Evolutionary conservation across 2,888 invertebrate species (phyloP), one percentile per base, ranked within the genome.

Genomic region (Drosophila paranaensis): DNA sequence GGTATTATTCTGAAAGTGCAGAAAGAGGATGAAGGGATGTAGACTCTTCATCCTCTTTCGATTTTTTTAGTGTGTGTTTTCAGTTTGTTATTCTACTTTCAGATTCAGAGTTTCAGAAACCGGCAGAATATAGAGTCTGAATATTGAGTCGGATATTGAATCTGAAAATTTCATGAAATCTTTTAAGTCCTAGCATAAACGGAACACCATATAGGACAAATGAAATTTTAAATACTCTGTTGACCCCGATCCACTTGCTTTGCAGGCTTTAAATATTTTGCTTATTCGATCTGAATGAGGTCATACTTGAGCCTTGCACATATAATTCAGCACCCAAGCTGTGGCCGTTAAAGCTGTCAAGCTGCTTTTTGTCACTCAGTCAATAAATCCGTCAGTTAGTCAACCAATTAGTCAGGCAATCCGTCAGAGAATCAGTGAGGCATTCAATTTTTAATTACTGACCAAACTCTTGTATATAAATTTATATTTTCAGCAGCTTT

Each of bases 241-340:
- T 30, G n/a, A 46, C 48, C 48, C 30, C 30, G 10, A 30, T 48
- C 0, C 6, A 11, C 4, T 48, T 9, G 10, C 3, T 48, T n/a
- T n/a, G 30, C 30, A 10, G 2, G 5, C 14, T 10, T 27, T n/a
- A n/a, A n/a, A 48, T 48, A n/a, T 48, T 48, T n/a, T 48, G 5
- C 14, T 48, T 30, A 5, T 27, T 30, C 27, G n/a, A 48, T 9
- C 46, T 27, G 46, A 48, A 27, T 27, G n/a, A 30, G 30, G 10
- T 48, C 30, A 48, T 9, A 10, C n/a, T 48, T 48, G n/a, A 48
- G 48, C 48, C 10, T n/a, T n/a, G 48, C 10, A 14, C 46, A 46
- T 9, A 27, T 27, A 14, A 14, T 46, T 46, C 46, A 46, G 3
- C 46, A 27, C 3, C 1, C 48, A 48, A 48, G 30, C 48, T 6